phyloP scores from a whole-genome alignment of 2,797 vertebrate genomes.

The Sebastes vulpes region DNA sequence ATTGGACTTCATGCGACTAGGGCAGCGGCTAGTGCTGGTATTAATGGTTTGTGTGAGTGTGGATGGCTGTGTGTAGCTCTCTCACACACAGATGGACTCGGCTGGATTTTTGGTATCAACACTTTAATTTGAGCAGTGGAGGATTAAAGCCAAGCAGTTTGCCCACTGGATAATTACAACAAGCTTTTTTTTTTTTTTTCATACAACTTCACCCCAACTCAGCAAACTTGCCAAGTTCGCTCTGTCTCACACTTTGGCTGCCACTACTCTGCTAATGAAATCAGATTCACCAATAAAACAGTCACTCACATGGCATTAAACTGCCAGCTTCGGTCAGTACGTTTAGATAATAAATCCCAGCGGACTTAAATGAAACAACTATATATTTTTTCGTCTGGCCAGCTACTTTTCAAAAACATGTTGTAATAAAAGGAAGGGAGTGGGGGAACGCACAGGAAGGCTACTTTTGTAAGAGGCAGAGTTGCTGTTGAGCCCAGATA shows the following conservation, averaged over 20 bases:
- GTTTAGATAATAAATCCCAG: slow-evolving; percentile 71
- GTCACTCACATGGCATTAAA: slow-evolving; percentile 84
- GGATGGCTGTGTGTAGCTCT: background rate
- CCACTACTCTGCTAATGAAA: slow-evolving; percentile 92
- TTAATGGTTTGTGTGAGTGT: slow-evolving; percentile 36
- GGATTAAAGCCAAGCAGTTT: slow-evolving; percentile 73
- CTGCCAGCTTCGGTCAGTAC: slow-evolving; percentile 58
- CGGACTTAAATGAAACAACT: slow-evolving; percentile 15
- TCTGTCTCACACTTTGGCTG: slow-evolving; percentile 15
- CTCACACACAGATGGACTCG: slow-evolving; percentile 30
- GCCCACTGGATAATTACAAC: slow-evolving; percentile 65
- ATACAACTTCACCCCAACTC: slow-evolving; percentile 54
- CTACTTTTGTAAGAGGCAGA: background rate
- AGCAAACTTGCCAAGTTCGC: slow-evolving; percentile 66
- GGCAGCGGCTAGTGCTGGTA: slow-evolving; percentile 83
- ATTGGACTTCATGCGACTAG: slow-evolving; percentile 70
- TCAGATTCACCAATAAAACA: slow-evolving; percentile 87
- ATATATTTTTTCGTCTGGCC: background rate
- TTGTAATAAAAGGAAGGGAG: background rate
- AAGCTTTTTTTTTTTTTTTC: slow-evolving; percentile 29
- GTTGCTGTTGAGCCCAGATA: slow-evolving; percentile 21
- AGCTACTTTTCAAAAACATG: slow-evolving; percentile 14
- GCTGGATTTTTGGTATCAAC: slow-evolving; percentile 83
- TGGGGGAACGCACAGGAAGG: background rate
- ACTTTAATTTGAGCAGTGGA: slow-evolving; percentile 88